Evolutionary conservation across 2,113 vertebrate species (phyloP).

Genomic region (Eulacestoma nigropectus): DNA sequence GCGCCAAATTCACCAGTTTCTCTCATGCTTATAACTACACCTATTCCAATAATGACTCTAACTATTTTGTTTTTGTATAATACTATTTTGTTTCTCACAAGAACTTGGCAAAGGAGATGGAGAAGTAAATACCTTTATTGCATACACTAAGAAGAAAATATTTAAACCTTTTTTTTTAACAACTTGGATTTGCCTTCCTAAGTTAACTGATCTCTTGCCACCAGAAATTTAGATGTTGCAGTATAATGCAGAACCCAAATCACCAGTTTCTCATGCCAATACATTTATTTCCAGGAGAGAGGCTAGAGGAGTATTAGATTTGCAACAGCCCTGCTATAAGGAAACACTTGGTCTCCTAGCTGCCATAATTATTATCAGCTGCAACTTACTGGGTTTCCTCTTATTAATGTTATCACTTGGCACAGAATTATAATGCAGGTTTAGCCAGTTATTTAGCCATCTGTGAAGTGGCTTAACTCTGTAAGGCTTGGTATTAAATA

Average conservation of each 20-base stretch:
- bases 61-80: not conserved
- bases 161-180: not conserved
- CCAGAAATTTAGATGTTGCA: not conserved
- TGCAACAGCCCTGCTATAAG: not conserved
- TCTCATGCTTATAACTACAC: not conserved
- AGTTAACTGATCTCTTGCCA: not conserved
- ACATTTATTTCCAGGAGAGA: not conserved
- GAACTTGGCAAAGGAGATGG: not conserved
- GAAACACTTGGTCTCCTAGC: not conserved
- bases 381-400: slow-evolving; percentile 5
- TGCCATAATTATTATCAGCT: slow-evolving; percentile 16
- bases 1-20: not conserved
- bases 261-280: not conserved
- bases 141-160: not conserved
- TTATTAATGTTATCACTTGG: slow-evolving; percentile 41
- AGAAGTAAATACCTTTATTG: not conserved
- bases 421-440: not conserved
- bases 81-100: not conserved
- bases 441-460: slow-evolving; percentile 10
- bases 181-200: not conserved
- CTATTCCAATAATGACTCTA: not conserved
- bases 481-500: not conserved
- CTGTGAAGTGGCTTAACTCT: slow-evolving; percentile 32
- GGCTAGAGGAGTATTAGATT: not conserved
- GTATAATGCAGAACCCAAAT: not conserved